These are phyloP conservation scores for Setipinna tenuifilis DNA, from an alignment of 2,797 vertebrate species.

Conservation along the genomic window DNA sequence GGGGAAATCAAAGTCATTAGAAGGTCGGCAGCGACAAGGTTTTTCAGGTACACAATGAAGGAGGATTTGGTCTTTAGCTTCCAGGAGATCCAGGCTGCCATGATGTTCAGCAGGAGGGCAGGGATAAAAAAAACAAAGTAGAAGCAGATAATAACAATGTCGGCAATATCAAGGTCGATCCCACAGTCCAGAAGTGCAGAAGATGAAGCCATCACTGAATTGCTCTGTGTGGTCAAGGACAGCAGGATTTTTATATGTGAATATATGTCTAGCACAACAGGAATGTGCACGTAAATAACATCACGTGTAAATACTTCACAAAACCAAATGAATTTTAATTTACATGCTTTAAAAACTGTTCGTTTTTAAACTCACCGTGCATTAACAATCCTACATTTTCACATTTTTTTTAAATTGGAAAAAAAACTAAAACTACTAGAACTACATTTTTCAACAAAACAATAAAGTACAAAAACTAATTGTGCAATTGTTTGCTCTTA, in stretches of 20 bases:
- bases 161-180: conserved; percentile 72
- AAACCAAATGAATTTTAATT: too few relatives aligned
- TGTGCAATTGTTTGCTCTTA: too few relatives aligned
- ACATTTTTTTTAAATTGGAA: too few relatives aligned
- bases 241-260: neutral
- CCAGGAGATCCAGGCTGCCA: conserved; percentile 87
- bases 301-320: too few relatives aligned
- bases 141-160: neutral
- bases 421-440: too few relatives aligned
- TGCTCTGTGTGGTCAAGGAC: neutral
- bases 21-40: conserved; percentile 84
- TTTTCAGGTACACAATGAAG: conserved; percentile 90
- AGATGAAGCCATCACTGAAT: conserved; percentile 34
- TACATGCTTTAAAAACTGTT: too few relatives aligned
- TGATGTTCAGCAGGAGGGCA: conserved; percentile 67
- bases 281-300: too few relatives aligned
- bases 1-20: conserved; percentile 84
- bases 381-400: too few relatives aligned
- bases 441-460: too few relatives aligned
- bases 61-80: conserved; percentile 85
- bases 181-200: conserved; percentile 80
- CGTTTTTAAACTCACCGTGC: too few relatives aligned
- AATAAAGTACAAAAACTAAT: too few relatives aligned
- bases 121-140: neutral
- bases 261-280: too few relatives aligned